Evolutionary conservation across 2,797 vertebrate species (phyloP).

Genomic region (Chaetophractus vellerosus): DNA sequence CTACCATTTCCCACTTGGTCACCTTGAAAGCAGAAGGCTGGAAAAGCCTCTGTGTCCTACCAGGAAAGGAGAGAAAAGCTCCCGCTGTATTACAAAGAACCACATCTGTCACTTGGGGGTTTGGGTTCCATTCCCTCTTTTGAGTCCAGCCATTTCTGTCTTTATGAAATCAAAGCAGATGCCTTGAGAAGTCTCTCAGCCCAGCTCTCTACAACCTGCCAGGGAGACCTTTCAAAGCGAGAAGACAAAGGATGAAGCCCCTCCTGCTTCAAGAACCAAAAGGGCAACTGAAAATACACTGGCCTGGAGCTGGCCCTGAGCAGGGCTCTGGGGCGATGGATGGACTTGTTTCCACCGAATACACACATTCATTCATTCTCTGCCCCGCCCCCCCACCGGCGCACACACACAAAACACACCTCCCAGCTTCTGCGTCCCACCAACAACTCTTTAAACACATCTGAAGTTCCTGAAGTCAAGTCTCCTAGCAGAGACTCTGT

Average conservation of each 20-base stretch:
- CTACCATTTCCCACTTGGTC: no score
- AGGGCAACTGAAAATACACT: neutral
- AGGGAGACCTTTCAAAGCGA: neutral
- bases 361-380: neutral
- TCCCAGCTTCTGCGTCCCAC: neutral
- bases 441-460: neutral
- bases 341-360: fast-evolving
- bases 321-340: fast-evolving
- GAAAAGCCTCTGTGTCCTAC: neutral
- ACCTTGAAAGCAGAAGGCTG: neutral
- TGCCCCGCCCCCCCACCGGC: no score
- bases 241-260: neutral
- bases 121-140: fast-evolving
- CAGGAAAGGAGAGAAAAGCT: neutral
- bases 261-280: neutral
- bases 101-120: neutral
- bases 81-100: fast-evolving
- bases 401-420: neutral
- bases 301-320: neutral
- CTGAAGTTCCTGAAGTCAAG: neutral
- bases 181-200: neutral
- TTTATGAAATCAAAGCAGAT: neutral
- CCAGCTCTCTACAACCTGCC: neutral
- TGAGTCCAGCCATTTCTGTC: neutral
- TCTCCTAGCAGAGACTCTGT: neutral